Evolutionary conservation across 2,888 invertebrate species (phyloP), one percentile per base, ranked within the genome.

Genomic region (Entomobrya multifasciata): DNA sequence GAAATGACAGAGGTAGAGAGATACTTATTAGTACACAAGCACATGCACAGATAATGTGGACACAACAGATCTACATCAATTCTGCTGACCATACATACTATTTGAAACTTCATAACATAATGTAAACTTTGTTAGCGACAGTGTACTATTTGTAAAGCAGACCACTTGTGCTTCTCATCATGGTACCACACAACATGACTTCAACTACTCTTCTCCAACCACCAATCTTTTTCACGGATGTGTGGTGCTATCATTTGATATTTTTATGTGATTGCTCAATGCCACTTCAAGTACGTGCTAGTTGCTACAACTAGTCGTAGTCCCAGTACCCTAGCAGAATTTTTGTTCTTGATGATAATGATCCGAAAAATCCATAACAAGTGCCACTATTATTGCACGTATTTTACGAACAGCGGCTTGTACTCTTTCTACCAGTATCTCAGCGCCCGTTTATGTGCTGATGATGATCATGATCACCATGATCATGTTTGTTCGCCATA

Each of bases 201-300:
- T 15, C 5, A n/a, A 20, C 44, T 17, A n/a, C n/a, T n/a, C n/a
- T 20, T 27, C 60, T 30, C 30, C 13, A 1, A 60, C 60, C 60
- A 60, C 15, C 11, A 30, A 65, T 6, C 57, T 20, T 72, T 57
- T 72, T 81, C 57, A 67, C 44, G n/a, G 70, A 57, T 70, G 60
- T 70, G 72, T 85, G 78, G 55, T 70, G 47, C 72, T 60, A 85
- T 85, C 78, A 85, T 85, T 85, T 85, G 85, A 85, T 85, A 60
- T 62, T 85, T n/a, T 85, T 85, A 79, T 85, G 85, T 79, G 85
- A 85, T 85, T 85, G 30, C 79, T 85, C 79, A 85, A 72, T 85
- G 85, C 85, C 85, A 85, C 85, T 85, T 79, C 36, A 78, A 85
- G 60, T 85, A 85, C 85, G 79, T 85, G 85, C 79, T 78, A 85